A percentile compares a stretch with the other conserved stretches of the same genome.
Conservation (phyloP, 2,888 invertebrate genomes). For the Idaea biselata region DNA sequence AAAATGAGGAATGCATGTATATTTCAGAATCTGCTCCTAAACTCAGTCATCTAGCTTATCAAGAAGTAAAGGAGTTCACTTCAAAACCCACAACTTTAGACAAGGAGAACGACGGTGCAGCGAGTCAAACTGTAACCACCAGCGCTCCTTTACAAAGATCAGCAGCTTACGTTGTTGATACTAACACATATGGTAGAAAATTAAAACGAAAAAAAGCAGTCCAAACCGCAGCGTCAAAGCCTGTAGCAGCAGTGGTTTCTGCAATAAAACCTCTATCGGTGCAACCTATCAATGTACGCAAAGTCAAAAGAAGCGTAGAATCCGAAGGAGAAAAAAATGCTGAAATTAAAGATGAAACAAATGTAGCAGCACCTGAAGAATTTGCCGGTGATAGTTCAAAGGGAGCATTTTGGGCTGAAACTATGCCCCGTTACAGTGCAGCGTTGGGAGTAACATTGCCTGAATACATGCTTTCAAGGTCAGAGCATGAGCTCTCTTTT, state of each 20-base stretch:
- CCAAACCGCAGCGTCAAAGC: slow-evolving; percentile 45
- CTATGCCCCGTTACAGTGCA: slow-evolving; percentile 83
- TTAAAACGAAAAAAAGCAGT: slow-evolving; percentile 61
- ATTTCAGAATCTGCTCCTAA: slow-evolving; percentile 85
- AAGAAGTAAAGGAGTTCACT: slow-evolving; percentile 83
- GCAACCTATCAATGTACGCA: slow-evolving; percentile 32
- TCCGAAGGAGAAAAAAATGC: slow-evolving; percentile 55
- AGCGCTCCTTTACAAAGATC: slow-evolving; percentile 57
- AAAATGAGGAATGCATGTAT: slow-evolving; percentile 90
- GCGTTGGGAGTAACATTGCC: slow-evolving; percentile 83
- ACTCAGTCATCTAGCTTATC: slow-evolving; percentile 83
- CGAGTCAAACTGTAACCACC: slow-evolving; percentile 66
- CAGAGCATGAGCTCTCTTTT: slow-evolving; percentile 85
- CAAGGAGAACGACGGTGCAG: slow-evolving; percentile 58
- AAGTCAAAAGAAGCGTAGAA: slow-evolving; percentile 61
- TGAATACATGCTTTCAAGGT: slow-evolving; percentile 84
- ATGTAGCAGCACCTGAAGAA: slow-evolving; percentile 72
- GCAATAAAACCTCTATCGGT: slow-evolving; percentile 24
- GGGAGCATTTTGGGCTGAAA: slow-evolving; percentile 84
- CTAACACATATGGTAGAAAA: slow-evolving; percentile 61
- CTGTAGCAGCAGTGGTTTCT: slow-evolving; percentile 40
- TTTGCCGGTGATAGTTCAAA: slow-evolving; percentile 79
- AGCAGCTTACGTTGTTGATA: slow-evolving; percentile 65
- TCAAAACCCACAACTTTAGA: slow-evolving; percentile 67
- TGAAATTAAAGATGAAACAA: slow-evolving; percentile 56